Percentiles rank a stretch among this genome's conserved stretches.
These are phyloP conservation scores for Leucophenga varia DNA, from an alignment of 1,140 invertebrate species.

Conservation along the genomic window DNA sequence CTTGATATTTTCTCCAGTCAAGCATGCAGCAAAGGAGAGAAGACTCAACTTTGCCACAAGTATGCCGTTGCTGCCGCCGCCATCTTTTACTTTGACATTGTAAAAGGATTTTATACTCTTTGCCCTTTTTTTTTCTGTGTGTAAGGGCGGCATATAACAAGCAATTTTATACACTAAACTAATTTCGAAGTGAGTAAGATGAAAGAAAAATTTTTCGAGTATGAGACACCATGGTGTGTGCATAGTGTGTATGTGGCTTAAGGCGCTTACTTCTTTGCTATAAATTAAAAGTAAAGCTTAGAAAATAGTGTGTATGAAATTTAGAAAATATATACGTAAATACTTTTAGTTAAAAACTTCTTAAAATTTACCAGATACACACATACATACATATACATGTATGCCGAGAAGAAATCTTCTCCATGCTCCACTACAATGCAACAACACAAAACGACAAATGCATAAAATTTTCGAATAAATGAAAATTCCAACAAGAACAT, in stretches of 20 bases:
- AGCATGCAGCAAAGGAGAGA: no score
- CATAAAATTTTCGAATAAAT: conserved; percentile 47
- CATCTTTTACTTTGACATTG: no score
- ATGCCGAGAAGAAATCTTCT: conserved; percentile 5
- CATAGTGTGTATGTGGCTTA: conserved; percentile 21
- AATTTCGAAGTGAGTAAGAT: no score
- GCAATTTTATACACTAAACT: no score
- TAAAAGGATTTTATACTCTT: no score
- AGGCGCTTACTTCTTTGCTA: conserved; percentile 9
- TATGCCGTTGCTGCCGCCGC: conserved; percentile 7
- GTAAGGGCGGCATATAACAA: conserved; percentile 7
- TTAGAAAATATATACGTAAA: conserved; percentile 15
- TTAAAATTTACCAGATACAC: conserved; percentile 47
- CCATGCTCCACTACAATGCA: background rate
- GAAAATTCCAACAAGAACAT: conserved; percentile 54
- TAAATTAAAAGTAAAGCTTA: no score
- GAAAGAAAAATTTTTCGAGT: conserved; percentile 29
- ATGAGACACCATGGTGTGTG: conserved; percentile 24
- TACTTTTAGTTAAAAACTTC: conserved; percentile 31
- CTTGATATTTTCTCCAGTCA: conserved; percentile 22
- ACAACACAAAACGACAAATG: no score
- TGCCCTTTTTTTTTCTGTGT: conserved; percentile 14
- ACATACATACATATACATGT: conserved; percentile 42
- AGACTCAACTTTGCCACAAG: no score
- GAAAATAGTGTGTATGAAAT: background rate